Evolutionary conservation across 2,797 vertebrate genomes (phyloP).

Genomic region (Micromesistius poutassou): DNA sequence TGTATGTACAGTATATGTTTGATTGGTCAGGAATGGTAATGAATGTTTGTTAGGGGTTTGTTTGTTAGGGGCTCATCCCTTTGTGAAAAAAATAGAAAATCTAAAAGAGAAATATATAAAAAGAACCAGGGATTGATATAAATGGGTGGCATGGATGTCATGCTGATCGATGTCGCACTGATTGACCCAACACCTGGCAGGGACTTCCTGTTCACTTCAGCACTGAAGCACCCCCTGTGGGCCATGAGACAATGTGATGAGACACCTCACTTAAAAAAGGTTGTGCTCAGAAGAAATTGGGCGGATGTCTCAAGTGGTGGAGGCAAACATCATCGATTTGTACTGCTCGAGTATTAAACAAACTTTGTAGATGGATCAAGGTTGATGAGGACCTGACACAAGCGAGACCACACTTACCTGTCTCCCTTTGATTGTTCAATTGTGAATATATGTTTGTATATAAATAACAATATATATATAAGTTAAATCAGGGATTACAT

Average conservation of each 20-base stretch:
- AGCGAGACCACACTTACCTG: background rate
- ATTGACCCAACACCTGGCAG: no score
- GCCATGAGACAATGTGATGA: background rate
- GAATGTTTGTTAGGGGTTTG: no score
- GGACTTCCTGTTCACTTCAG: background rate
- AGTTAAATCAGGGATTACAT: background rate
- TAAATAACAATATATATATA: background rate
- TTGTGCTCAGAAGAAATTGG: background rate
- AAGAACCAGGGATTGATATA: no score
- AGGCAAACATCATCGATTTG: no score
- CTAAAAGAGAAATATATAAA: no score
- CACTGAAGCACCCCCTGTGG: background rate
- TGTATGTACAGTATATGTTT: no score
- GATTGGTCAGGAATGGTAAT: no score
- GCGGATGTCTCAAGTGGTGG: background rate
- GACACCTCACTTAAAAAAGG: background rate
- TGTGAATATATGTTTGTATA: no score
- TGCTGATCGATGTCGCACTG: background rate
- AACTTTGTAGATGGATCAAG: background rate
- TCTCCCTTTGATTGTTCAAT: background rate
- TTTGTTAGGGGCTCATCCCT: no score
- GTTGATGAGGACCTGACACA: background rate
- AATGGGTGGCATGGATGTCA: background rate
- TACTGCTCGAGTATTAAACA: background rate
- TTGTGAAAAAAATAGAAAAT: no score